These are phyloP conservation scores for Platichthys flesus DNA, from an alignment of 2,113 vertebrate genomes.

Conservation along the genomic window DNA sequence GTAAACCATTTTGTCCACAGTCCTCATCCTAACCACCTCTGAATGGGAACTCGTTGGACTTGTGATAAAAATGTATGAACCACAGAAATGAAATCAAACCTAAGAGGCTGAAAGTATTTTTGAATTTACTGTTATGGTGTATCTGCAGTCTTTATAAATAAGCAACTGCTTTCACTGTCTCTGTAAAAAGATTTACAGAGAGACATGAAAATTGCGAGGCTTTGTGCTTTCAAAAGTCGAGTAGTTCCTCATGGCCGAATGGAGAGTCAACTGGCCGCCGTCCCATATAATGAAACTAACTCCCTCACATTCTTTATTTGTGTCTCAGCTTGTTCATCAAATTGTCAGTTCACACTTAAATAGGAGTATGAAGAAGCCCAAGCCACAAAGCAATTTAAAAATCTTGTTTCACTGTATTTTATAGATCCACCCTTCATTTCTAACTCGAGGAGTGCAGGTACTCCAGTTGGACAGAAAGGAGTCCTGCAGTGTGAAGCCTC, in stretches of 20 bases:
- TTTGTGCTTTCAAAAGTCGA: too few relatives aligned
- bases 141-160: neutral
- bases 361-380: neutral
- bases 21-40: too few relatives aligned
- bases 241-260: neutral
- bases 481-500: constrained; percentile 94
- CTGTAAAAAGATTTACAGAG: too few relatives aligned
- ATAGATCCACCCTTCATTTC: constrained; percentile 94
- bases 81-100: too few relatives aligned
- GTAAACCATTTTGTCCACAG: neutral
- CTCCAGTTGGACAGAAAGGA: constrained; percentile 92
- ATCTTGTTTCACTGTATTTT: constrained; percentile 26
- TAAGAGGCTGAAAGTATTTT: neutral
- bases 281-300: neutral
- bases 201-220: too few relatives aligned
- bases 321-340: too few relatives aligned
- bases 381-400: neutral
- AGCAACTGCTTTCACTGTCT: neutral
- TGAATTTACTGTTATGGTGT: neutral
- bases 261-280: too few relatives aligned
- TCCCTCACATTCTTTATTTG: neutral
- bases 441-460: constrained; percentile 89
- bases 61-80: too few relatives aligned
- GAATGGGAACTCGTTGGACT: too few relatives aligned
- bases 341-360: neutral